Base-by-base conservation (phyloP, 2,113 vertebrate species). In the Boleophthalmus pectinirostris region DNA sequence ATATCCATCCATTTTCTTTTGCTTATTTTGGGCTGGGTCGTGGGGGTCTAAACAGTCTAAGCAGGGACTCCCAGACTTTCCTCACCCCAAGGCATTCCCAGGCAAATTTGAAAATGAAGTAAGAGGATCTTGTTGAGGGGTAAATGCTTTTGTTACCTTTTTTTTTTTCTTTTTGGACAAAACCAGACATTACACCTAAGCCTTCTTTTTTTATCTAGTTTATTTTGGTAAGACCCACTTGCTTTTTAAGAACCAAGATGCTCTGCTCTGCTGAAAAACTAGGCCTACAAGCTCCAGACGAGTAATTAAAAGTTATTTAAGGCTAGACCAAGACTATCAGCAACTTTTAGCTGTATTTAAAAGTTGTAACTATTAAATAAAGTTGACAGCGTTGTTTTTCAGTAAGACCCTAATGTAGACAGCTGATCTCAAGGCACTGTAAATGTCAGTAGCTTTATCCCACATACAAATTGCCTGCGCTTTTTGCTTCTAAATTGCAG, bases 401-500 rank as follows among this genome's bases (percentile, higher is more conserved):
- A 21, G 38, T 21, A 16, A 45, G 49, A 64, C 66, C 66, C 64
- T 49, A 68, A 11, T 21, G 35, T 73, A 21, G 61, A 64, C 61
- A 33, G 18, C 33, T 11, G 9, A 38, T 38, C 61, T 38, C 33
- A n/a, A 43, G 61, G 33, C 61, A 21, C 33, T n/a, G 61, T 64
- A 64, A 64, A 64, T 64, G 61, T 64, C 61, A 64, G 16, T 64
- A 3, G 33, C 18, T 43, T 33, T 64, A 38, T 43, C 33, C 64
- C 58, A 72, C 46, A 56, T 7, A 7, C 14, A 63, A 47, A 82
- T 80, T 74, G 73, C 63, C 56, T 7, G 65, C 64, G 68, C 35
- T 35, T 68, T 83, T 85, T 80, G 43, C 69, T 78, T 63, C 71
- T 69, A 72, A 83, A 53, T 63, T 43, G 13, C 72, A 79, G 51